Base-by-base conservation (phyloP, 2,113 vertebrate genomes). In the Nannobrachium achirus region DNA sequence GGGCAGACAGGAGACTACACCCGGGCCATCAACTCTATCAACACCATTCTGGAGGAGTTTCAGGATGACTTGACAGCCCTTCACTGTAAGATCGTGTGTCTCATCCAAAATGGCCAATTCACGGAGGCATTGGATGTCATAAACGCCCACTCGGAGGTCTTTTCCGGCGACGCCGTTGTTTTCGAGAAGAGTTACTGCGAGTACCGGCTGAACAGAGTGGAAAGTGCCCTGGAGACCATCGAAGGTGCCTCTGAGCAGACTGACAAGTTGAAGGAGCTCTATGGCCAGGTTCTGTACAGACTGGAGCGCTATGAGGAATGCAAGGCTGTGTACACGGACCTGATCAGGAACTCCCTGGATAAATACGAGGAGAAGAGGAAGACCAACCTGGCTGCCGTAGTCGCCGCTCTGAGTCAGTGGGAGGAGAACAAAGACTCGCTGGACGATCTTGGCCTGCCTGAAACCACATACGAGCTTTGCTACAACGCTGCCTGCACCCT, bases 101-200 rank as follows among this genome's bases (percentile, higher is more conserved):
- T 96, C 56, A 93, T 97, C 55, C 97, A 99, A 88, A 98, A 94
- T 0, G 95, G 95, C 59, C 94, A 88, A 82, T 99, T 99, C 85
- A 98, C 97, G 82, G 98, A 99, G 89, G 97, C 97, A 15, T 92
- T 99, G 40, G 87, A 94, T 25, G 88, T 98, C 66, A 98, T 99
- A 87, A 95, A 97, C 88, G 95, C 91, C 6, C 92, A 97, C 72
- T 93, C 94, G 39, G 98, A 97, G 85, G 76, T 94, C 7, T 90
- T 99, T 76, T 75, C 75, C 86, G 99, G 97, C 87, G 97, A 97
- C 3, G n/a, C 87, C 33, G 93, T 97, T 65, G 93, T 94, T 56
- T 99, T 99, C 84, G 98, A 99, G 90, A 99, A 99, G 89, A 97
- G 97, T 0, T 99, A 99, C 89, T 98, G 96, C 6, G 97, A 99